phyloP scores from a whole-genome alignment of 2,113 vertebrate species.

The Cercocebus atys region DNA sequence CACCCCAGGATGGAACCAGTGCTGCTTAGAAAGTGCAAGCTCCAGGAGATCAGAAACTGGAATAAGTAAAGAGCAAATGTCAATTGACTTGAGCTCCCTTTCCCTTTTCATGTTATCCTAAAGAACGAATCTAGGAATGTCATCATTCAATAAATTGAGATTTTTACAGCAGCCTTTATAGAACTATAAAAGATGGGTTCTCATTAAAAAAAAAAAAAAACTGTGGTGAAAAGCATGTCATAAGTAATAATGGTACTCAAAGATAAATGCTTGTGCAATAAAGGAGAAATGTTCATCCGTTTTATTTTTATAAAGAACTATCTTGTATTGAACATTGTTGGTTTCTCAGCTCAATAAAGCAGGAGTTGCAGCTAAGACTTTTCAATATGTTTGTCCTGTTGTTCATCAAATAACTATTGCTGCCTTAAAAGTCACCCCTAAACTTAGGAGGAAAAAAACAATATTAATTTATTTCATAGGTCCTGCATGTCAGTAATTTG shows the following conservation, averaged over 20 bases:
- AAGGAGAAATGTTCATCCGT: neutral
- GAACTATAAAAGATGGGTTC: neutral
- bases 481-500: neutral
- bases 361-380: neutral
- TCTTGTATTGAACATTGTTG: neutral
- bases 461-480: neutral
- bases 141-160: neutral
- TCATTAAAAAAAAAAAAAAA: neutral
- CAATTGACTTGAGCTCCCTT: neutral
- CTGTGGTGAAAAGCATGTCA: neutral
- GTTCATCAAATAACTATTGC: neutral
- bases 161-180: neutral
- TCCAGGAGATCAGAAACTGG: neutral
- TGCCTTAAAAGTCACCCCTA: neutral
- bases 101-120: neutral
- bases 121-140: neutral
- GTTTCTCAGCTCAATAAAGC: neutral
- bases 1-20: neutral
- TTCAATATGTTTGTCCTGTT: neutral
- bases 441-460: neutral
- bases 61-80: neutral
- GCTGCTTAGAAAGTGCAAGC: neutral
- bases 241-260: neutral
- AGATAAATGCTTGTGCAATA: neutral
- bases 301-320: constrained; percentile 27